phyloP scores from a whole-genome alignment of 2,113 vertebrate species.

The Mesembrinibis cayennensis region DNA sequence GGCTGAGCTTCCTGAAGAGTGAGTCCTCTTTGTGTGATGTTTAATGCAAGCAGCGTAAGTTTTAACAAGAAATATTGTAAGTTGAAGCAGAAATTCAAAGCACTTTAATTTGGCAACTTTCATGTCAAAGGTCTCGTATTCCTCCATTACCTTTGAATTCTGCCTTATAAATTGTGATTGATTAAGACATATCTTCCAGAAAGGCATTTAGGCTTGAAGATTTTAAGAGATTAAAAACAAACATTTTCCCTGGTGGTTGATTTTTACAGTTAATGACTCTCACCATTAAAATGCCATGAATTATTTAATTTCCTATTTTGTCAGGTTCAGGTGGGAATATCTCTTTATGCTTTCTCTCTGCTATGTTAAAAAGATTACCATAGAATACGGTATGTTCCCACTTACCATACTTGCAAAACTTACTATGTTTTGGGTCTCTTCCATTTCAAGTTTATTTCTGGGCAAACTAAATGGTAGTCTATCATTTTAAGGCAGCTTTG shows the following conservation, averaged over 20 bases:
- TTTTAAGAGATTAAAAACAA: neutral
- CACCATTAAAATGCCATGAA: neutral
- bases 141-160: neutral
- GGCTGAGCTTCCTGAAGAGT: neutral
- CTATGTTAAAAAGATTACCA: neutral
- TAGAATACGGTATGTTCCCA: neutral
- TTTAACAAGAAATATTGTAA: neutral
- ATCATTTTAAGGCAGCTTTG: neutral
- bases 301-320: neutral
- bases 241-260: neutral
- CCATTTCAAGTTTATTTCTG: neutral
- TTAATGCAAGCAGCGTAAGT: neutral
- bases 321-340: too few species aligned
- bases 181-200: neutral
- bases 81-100: neutral
- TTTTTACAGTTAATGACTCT: neutral
- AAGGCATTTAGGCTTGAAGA: neutral
- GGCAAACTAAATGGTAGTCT: neutral
- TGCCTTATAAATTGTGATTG: neutral
- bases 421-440: too few species aligned
- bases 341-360: neutral
- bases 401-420: neutral
- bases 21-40: neutral
- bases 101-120: accelerated
- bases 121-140: accelerated